These are phyloP conservation scores for Sphaerophoria taeniata DNA, from an alignment of 2,888 invertebrate species.

Conservation along the genomic window DNA sequence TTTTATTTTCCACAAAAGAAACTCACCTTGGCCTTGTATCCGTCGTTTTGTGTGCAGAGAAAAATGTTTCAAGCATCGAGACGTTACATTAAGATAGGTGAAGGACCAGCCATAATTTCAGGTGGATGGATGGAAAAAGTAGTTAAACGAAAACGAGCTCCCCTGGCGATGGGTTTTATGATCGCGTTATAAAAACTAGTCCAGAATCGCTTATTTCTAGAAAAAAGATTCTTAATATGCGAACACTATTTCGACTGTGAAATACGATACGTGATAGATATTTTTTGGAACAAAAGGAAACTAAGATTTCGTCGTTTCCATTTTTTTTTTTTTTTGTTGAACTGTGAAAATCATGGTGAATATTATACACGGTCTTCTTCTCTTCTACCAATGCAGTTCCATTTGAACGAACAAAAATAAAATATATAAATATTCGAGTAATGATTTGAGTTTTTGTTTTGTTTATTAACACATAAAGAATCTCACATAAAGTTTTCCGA, in stretches of 20 bases:
- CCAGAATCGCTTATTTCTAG: slow-evolving; percentile 42
- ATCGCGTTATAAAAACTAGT: slow-evolving; percentile 64
- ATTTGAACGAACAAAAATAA: too few relatives aligned
- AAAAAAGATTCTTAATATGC: slow-evolving; percentile 60
- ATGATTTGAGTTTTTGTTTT: too few relatives aligned
- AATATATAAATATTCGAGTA: too few relatives aligned
- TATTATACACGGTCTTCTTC: too few relatives aligned
- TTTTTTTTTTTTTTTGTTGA: too few relatives aligned
- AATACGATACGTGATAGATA: slow-evolving; percentile 53
- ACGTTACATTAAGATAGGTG: too few relatives aligned
- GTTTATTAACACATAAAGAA: too few relatives aligned
- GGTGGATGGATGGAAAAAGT: slow-evolving; percentile 49
- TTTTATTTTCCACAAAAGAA: neutral
- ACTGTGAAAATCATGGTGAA: too few relatives aligned
- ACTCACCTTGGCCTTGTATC: slow-evolving; percentile 47
- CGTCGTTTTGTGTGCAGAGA: slow-evolving; percentile 1
- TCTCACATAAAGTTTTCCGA: too few relatives aligned
- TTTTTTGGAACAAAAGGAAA: too few relatives aligned
- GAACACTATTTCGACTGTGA: slow-evolving; percentile 52
- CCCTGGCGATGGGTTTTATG: slow-evolving; percentile 62
- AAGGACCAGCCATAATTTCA: slow-evolving; percentile 55
- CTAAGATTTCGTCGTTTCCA: too few relatives aligned
- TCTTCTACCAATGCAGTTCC: too few relatives aligned
- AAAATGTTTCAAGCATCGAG: neutral
- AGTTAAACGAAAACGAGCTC: slow-evolving; percentile 55